Evolutionary conservation across 2,888 invertebrate genomes (phyloP), one percentile per base, ranked within the genome.

Genomic region (Harpagoxenus sublaevis): DNA sequence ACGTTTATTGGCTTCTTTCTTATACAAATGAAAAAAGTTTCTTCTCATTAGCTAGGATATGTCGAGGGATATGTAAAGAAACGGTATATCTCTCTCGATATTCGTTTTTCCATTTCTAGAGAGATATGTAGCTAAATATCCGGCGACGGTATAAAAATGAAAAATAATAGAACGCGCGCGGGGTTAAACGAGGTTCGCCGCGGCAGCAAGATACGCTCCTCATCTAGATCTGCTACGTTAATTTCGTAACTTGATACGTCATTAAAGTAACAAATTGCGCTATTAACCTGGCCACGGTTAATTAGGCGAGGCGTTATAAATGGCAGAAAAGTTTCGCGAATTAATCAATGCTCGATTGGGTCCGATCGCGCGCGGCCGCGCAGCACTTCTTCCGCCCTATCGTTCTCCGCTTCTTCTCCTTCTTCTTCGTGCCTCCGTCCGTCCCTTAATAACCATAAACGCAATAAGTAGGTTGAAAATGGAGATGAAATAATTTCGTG

Each of bases 241-340:
- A 92, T 92, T 93, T 92, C 91, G 92, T 89, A 93, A 92, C 92
- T 91, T 91, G 92, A 93, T 92, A 88, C 91, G 88, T 92, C 92
- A 87, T 93, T 93, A 91, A 92, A 84, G 90, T 92, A 92, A 93
- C 91, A 90, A 91, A 93, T 92, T 87, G 86, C 89, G 86, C 91
- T 89, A 92, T 92, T 93, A 93, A 93, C 90, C 91, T 87, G 88
- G 84, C 88, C 82, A 85, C 86, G 87, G 88, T 92, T 93, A 93
- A 93, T 93, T 92, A 93, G 90, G 86, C 85, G 88, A 86, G 90
- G 88, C 89, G 90, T 92, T 90, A 90, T 88, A 91, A 90, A 91
- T 90, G 86, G 87, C 84, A 87, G 88, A 90, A 89, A 89, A 91
- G 87, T 86, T 73, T 79, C 86, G 89, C 77, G 84, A 90, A 93